phyloP scores from a whole-genome alignment of 2,797 vertebrate species.

The Acridotheres tristis region DNA sequence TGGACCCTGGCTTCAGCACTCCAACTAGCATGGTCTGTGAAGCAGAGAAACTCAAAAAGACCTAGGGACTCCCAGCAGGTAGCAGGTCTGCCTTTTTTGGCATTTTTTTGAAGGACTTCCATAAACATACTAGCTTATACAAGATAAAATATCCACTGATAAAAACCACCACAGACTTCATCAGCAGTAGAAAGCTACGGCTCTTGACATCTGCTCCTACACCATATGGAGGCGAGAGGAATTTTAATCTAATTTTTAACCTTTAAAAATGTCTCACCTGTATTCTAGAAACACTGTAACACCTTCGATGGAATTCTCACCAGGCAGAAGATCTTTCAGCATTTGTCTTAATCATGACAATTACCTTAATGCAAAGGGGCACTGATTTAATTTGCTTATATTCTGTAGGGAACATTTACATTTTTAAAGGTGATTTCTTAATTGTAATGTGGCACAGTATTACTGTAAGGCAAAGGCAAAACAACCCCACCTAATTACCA shows the following conservation, averaged over 20 bases:
- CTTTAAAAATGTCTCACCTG: background rate
- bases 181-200: background rate
- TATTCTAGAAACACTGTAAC: background rate
- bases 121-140: background rate
- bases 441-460: background rate
- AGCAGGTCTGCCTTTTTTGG: background rate
- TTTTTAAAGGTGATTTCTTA: background rate
- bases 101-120: background rate
- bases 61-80: background rate
- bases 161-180: background rate
- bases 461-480: background rate
- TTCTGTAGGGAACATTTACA: background rate
- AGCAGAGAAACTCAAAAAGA: background rate
- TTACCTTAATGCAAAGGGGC: background rate
- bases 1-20: background rate
- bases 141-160: background rate
- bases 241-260: background rate
- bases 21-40: background rate
- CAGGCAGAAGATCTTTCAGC: background rate
- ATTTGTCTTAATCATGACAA: background rate
- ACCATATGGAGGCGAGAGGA: background rate
- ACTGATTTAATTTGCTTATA: background rate
- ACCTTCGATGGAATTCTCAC: background rate
- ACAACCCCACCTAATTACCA: background rate
- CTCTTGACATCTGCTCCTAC: background rate